A percentile compares a stretch with the other conserved stretches of the same genome.
These are phyloP conservation scores for Athalia rosae DNA, from an alignment of 2,888 invertebrate genomes.

Conservation along the genomic window DNA sequence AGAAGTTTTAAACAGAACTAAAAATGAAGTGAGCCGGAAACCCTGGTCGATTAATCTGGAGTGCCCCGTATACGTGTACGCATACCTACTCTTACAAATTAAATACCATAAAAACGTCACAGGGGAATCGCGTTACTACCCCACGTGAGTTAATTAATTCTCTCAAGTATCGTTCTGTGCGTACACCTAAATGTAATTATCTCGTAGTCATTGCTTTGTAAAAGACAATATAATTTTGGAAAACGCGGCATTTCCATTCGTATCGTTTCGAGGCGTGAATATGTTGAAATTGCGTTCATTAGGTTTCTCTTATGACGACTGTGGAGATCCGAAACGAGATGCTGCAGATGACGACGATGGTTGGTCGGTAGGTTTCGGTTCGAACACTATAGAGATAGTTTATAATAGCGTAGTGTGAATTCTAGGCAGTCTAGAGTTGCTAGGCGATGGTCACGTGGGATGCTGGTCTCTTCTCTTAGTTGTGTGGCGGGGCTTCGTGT, in stretches of 20 bases:
- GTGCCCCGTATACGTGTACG: too few species aligned
- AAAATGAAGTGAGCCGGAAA: too few species aligned
- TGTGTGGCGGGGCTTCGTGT: slow-evolving; percentile 56
- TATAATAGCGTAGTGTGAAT: slow-evolving; percentile 46
- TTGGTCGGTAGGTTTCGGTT: too few species aligned
- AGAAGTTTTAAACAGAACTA: too few species aligned
- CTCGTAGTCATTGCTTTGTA: not conserved
- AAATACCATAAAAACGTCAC: slow-evolving; percentile 2
- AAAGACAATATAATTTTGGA: not conserved
- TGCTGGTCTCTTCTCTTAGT: slow-evolving; percentile 47
- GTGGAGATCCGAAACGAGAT: not conserved
- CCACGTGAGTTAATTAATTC: not conserved
- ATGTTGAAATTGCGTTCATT: too few species aligned
- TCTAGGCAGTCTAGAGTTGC: slow-evolving; percentile 55
- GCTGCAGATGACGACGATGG: too few species aligned
- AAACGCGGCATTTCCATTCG: not conserved
- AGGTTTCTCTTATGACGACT: not conserved
- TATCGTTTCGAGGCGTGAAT: too few species aligned
- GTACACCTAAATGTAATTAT: not conserved
- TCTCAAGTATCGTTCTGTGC: not conserved
- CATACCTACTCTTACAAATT: too few species aligned
- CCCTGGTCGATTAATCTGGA: too few species aligned
- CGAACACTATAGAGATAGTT: slow-evolving; percentile 5
- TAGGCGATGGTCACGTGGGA: slow-evolving; percentile 58
- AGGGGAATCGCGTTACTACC: slow-evolving; percentile 17